These are phyloP conservation scores for Macquaria australasica DNA, from an alignment of 2,113 vertebrate species.

Conservation along the genomic window DNA sequence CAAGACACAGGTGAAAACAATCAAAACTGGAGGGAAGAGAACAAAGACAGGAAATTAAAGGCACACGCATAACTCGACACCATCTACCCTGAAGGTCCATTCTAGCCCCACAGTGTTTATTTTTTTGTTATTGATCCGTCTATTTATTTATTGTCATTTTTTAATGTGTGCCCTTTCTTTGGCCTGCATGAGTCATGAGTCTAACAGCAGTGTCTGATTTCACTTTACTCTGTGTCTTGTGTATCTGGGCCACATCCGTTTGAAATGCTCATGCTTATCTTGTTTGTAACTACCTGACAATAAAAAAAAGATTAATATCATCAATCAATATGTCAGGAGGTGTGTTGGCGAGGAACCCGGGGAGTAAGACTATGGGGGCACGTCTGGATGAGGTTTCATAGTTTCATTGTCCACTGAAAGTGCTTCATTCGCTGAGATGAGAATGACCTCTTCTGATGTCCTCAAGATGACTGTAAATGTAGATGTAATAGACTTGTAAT, in stretches of 20 bases:
- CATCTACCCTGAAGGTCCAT: not conserved
- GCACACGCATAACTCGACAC: not conserved
- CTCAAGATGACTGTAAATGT: too few relatives aligned
- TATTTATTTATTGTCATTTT: not conserved
- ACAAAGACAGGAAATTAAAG: too few relatives aligned
- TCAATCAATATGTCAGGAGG: not conserved
- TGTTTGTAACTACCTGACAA: not conserved
- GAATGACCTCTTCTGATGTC: too few relatives aligned
- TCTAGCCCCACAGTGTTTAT: not conserved
- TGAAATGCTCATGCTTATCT: conserved; percentile 1
- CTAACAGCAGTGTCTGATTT: not conserved
- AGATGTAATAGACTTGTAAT: too few relatives aligned
- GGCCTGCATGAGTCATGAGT: not conserved
- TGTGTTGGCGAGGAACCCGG: too few relatives aligned
- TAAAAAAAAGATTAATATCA: too few relatives aligned
- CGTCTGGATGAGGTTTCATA: too few relatives aligned
- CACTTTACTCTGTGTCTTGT: not conserved
- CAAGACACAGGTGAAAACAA: too few relatives aligned
- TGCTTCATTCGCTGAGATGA: too few relatives aligned
- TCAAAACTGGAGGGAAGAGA: too few relatives aligned
- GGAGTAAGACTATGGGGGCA: too few relatives aligned
- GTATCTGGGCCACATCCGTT: not conserved
- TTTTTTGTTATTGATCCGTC: not conserved
- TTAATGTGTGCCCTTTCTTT: not conserved
- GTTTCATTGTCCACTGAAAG: too few relatives aligned